These are phyloP conservation scores for Trypoxylon attenuatum DNA, from an alignment of 2,888 invertebrate genomes.

Conservation along the genomic window DNA sequence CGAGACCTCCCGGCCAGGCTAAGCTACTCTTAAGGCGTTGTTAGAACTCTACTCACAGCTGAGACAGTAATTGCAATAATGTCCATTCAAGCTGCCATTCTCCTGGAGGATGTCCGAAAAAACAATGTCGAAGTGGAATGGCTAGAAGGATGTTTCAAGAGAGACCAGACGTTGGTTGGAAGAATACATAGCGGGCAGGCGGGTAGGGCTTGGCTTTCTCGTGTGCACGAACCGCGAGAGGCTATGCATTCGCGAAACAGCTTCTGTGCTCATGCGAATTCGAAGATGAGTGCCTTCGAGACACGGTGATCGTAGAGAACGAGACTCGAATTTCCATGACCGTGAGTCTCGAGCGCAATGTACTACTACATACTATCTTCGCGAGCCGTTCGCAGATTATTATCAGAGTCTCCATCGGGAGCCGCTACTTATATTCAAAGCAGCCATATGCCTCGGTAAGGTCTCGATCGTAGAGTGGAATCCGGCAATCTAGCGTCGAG, in stretches of 20 bases:
- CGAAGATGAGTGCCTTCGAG: neutral
- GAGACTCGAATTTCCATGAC: constrained; percentile 37
- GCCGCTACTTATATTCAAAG: constrained; percentile 30
- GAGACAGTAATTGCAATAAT: no score
- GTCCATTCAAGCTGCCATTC: no score
- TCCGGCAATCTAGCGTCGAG: constrained; percentile 38
- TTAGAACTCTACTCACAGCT: constrained; percentile 64
- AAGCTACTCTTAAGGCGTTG: constrained; percentile 56
- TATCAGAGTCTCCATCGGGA: neutral
- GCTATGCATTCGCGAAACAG: neutral
- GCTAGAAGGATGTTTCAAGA: no score
- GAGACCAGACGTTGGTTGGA: no score
- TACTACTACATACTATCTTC: neutral
- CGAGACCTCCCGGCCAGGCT: constrained; percentile 63
- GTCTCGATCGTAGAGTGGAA: constrained; percentile 26
- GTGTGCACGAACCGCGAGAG: neutral
- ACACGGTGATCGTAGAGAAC: constrained; percentile 2
- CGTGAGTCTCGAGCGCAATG: no score
- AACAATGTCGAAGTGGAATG: no score
- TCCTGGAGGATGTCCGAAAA: no score
- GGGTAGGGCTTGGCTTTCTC: no score
- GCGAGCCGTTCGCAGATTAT: neutral
- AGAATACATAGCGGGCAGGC: no score
- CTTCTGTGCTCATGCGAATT: neutral
- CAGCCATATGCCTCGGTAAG: neutral